Percentiles rank a stretch among this genome's conserved stretches.
phyloP scores from a whole-genome alignment of 2,888 invertebrate species.

The Graphium colonna region DNA sequence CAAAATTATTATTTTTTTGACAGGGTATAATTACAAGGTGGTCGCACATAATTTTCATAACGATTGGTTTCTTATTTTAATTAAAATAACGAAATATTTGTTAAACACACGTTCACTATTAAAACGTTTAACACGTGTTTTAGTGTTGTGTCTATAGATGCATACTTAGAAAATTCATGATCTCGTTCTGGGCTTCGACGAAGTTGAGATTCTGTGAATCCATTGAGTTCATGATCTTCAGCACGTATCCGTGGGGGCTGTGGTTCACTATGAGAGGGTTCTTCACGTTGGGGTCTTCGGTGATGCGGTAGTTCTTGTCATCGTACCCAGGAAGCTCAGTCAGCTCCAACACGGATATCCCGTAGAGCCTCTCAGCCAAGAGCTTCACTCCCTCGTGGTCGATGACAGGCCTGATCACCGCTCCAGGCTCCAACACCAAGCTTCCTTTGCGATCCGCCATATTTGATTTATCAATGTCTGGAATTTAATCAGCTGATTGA shows the following conservation, averaged over 20 bases:
- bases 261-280: conserved; percentile 80
- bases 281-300: conserved; percentile 78
- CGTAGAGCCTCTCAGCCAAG: conserved; percentile 81
- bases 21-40: too few relatives aligned
- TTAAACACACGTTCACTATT: too few relatives aligned
- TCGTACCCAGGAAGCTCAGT: conserved; percentile 87
- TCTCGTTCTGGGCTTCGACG: conserved; percentile 87
- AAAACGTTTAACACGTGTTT: too few relatives aligned
- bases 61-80: too few relatives aligned
- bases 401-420: conserved; percentile 78
- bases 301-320: conserved; percentile 87
- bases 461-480: too few relatives aligned
- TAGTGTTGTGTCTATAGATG: too few relatives aligned
- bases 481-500: too few relatives aligned
- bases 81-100: too few relatives aligned
- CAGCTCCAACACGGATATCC: conserved; percentile 78
- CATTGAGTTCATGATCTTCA: conserved; percentile 91
- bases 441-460: conserved; percentile 38
- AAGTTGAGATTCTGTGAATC: conserved; percentile 85
- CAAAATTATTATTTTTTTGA: too few relatives aligned
- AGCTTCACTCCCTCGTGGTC: conserved; percentile 72
- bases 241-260: conserved; percentile 83
- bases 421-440: conserved; percentile 70
- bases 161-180: conserved; percentile 86
- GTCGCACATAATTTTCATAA: too few relatives aligned